phyloP scores from a whole-genome alignment of 1,140 invertebrate genomes.

The Philotrypesis tridentata region DNA sequence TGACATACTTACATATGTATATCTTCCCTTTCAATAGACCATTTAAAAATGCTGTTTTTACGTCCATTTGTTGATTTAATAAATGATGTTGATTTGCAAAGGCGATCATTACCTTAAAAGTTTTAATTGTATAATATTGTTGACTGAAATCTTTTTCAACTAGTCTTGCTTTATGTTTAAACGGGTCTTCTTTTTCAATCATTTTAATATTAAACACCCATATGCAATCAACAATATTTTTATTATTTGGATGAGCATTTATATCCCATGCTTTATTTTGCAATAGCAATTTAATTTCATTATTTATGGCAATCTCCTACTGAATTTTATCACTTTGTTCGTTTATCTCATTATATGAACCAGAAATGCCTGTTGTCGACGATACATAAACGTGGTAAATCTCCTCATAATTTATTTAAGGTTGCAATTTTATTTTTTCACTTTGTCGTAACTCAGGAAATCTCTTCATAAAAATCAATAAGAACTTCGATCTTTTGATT shows the following conservation, averaged over 20 bases:
- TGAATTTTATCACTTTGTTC: not conserved
- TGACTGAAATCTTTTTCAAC: slow-evolving; percentile 43
- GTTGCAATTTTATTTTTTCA: not conserved
- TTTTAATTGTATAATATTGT: slow-evolving; percentile 39
- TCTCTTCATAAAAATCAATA: not conserved
- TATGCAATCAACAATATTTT: too few relatives aligned
- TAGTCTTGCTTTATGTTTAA: slow-evolving; percentile 4
- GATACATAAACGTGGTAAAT: not conserved
- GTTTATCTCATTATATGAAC: not conserved
- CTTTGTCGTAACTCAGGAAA: not conserved
- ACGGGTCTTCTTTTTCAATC: not conserved
- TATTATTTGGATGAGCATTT: not conserved
- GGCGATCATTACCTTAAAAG: not conserved
- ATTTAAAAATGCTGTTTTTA: too few relatives aligned
- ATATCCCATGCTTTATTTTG: slow-evolving; percentile 1
- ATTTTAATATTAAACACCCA: slow-evolving; percentile 35
- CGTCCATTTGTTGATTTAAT: not conserved
- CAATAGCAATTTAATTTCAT: not conserved
- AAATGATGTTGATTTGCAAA: slow-evolving; percentile 13
- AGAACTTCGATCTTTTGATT: not conserved
- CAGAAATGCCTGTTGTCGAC: not conserved
- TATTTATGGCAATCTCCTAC: not conserved
- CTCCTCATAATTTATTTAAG: not conserved
- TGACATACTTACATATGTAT: not conserved
- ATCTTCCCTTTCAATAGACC: too few relatives aligned